Evolutionary conservation across 2,888 invertebrate species (phyloP).

Genomic region (Zygaena filipendulae): DNA sequence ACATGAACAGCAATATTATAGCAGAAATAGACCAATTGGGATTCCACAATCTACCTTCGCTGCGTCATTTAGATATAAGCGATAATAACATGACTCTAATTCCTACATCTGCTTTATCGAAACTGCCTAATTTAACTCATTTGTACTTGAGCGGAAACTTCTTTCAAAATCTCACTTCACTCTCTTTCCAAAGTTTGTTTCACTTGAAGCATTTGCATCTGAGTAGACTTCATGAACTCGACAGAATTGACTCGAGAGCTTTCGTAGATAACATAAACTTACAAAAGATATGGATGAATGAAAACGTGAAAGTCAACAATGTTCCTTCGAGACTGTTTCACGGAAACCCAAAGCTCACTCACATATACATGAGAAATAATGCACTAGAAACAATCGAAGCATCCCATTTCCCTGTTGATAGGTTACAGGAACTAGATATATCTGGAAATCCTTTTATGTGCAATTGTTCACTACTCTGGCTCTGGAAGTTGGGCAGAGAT

Average conservation of each 20-base stretch:
- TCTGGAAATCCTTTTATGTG: conserved; percentile 87
- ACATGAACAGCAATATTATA: conserved; percentile 81
- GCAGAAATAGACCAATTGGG: conserved; percentile 76
- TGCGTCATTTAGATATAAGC: conserved; percentile 80
- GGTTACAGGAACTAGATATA: conserved; percentile 77
- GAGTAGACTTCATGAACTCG: conserved; percentile 74
- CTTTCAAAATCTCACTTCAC: conserved; percentile 75
- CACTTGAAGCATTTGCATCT: conserved; percentile 81
- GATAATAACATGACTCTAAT: conserved; percentile 85
- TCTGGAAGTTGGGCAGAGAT: conserved; percentile 76
- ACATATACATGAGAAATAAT: conserved; percentile 82
- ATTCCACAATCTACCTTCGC: conserved; percentile 77
- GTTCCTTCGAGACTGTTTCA: conserved; percentile 87
- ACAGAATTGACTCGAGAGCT: conserved; percentile 79
- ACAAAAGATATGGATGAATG: conserved; percentile 81
- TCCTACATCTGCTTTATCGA: conserved; percentile 80
- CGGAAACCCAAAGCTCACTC: conserved; percentile 81
- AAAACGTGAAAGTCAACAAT: conserved; percentile 77
- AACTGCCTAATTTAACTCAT: conserved; percentile 79
- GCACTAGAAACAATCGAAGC: conserved; percentile 80
- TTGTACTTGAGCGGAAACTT: conserved; percentile 84
- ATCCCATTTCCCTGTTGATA: conserved; percentile 85
- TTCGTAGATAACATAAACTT: conserved; percentile 88
- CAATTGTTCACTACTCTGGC: conserved; percentile 88
- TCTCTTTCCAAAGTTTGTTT: conserved; percentile 86